phyloP scores from a whole-genome alignment of 2,113 vertebrate genomes.

The Sylvietta virens region DNA sequence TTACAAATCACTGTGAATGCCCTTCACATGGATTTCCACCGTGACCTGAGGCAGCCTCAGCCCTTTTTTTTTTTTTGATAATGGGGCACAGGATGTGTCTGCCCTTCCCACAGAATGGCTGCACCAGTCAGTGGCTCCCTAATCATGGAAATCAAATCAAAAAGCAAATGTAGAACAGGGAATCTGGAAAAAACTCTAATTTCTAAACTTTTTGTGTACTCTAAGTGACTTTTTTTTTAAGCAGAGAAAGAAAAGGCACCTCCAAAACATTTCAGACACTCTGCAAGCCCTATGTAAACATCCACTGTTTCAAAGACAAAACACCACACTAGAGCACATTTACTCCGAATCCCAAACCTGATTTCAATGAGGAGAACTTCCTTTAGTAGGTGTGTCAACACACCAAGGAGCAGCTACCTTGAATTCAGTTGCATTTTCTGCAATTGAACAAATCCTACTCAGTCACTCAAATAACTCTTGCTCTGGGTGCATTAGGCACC shows the following conservation, averaged over 20 bases:
- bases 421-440: neutral
- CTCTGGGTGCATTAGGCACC: neutral
- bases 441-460: neutral
- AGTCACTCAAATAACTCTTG: neutral
- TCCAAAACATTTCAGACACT: neutral
- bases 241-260: neutral
- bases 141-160: neutral
- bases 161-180: neutral
- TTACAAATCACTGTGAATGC: neutral
- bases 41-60: neutral
- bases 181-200: neutral
- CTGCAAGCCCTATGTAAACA: neutral
- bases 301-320: neutral
- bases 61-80: neutral
- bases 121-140: too few relatives aligned
- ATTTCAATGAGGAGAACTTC: neutral
- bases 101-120: neutral
- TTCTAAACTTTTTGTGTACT: neutral
- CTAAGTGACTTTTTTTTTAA: neutral
- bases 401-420: neutral
- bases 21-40: neutral
- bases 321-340: neutral
- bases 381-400: neutral
- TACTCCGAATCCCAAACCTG: neutral
- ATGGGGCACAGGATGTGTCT: fast-evolving